phyloP scores from a whole-genome alignment of 2,888 invertebrate genomes.

The Opisthograptis luteolata region DNA sequence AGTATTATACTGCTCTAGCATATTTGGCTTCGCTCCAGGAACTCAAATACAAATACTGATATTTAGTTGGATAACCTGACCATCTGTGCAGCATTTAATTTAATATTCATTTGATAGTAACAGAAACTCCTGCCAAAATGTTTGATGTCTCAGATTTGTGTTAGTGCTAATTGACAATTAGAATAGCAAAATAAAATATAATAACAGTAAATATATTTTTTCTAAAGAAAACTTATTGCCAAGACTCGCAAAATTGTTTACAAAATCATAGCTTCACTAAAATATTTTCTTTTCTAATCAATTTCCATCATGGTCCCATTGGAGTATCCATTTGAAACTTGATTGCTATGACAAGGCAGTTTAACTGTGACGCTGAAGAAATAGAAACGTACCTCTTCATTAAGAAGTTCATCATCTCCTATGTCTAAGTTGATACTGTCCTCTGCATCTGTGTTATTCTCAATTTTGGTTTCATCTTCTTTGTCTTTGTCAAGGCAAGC shows the following conservation, averaged over 20 bases:
- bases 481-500: conserved; percentile 66
- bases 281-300: conserved; percentile 50
- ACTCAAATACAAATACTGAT: conserved; percentile 37
- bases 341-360: conserved; percentile 55
- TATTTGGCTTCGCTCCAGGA: conserved; percentile 52
- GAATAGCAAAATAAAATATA: conserved; percentile 48
- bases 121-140: conserved; percentile 9
- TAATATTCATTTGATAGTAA: conserved; percentile 8
- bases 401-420: conserved; percentile 92
- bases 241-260: conserved; percentile 8
- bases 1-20: conserved; percentile 29
- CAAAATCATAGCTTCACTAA: conserved; percentile 9
- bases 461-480: conserved; percentile 71
- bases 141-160: conserved; percentile 29
- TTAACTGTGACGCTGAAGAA: conserved; percentile 74
- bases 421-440: conserved; percentile 92
- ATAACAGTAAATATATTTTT: conserved; percentile 40
- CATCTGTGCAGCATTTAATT: conserved; percentile 21
- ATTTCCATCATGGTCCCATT: conserved; percentile 69
- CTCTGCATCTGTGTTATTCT: conserved; percentile 88
- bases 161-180: conserved; percentile 54
- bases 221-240: conserved; percentile 12
- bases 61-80: conserved; percentile 36
- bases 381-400: conserved; percentile 89
- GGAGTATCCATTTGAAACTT: conserved; percentile 59